Evolutionary conservation across 2,888 invertebrate species (phyloP).

Genomic region (Coremacera marginata): DNA sequence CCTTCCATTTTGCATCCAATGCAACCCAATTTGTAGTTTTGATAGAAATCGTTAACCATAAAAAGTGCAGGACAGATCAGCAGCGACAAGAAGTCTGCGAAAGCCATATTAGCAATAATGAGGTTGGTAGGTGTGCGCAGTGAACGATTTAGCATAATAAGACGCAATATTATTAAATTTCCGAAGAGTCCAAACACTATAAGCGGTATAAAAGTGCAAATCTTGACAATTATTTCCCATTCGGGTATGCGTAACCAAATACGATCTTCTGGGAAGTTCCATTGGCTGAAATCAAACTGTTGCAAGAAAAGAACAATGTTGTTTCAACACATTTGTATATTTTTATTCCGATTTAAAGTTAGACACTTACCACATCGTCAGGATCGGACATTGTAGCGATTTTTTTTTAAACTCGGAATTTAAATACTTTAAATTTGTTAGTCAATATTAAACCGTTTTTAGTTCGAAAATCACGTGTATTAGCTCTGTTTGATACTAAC

Average conservation of each 20-base stretch:
- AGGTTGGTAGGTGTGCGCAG: conserved; percentile 79
- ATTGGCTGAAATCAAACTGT: conserved; percentile 65
- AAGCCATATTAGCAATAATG: conserved; percentile 81
- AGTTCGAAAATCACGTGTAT: too few relatives aligned
- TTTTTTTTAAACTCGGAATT: too few relatives aligned
- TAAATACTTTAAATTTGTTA: too few relatives aligned
- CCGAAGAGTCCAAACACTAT: conserved; percentile 77
- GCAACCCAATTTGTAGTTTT: conserved; percentile 80
- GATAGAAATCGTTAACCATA: conserved; percentile 80
- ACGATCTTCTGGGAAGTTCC: conserved; percentile 71
- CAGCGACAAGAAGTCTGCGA: conserved; percentile 77
- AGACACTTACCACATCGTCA: neutral
- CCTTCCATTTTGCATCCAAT: conserved; percentile 84
- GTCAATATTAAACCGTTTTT: too few relatives aligned
- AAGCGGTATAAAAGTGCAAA: conserved; percentile 73
- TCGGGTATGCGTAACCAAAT: conserved; percentile 76
- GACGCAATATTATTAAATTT: conserved; percentile 76
- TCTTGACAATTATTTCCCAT: conserved; percentile 75
- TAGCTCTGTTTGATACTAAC: neutral
- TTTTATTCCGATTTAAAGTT: neutral
- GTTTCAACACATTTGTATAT: neutral
- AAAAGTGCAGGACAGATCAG: conserved; percentile 82
- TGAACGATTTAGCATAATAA: conserved; percentile 75
- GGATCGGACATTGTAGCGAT: neutral
- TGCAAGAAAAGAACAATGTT: neutral